A percentile compares a stretch with the other conserved stretches of the same genome.
phyloP scores from a whole-genome alignment of 2,888 invertebrate genomes.

The Amiota mariae region DNA sequence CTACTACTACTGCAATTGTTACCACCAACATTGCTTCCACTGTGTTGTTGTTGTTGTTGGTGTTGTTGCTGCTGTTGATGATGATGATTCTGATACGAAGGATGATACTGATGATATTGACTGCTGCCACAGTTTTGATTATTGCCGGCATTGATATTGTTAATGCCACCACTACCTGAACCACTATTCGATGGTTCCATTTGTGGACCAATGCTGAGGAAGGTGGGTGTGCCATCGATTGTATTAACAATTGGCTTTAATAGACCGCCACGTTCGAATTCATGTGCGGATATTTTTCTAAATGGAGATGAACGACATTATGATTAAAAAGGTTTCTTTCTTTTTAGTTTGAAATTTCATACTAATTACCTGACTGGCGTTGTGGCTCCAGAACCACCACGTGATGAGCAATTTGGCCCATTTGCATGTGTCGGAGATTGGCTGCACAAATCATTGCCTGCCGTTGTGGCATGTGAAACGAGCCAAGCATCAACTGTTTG shows the following conservation, averaged over 20 bases:
- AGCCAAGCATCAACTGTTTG: conserved; percentile 96
- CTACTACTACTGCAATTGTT: conserved; percentile 53
- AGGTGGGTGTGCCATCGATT: conserved; percentile 94
- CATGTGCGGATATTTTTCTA: conserved; percentile 94
- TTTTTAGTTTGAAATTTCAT: too few species aligned
- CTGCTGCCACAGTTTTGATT: conserved; percentile 49
- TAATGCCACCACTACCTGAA: conserved; percentile 45
- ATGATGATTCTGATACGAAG: conserved; percentile 51
- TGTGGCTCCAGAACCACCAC: conserved; percentile 89
- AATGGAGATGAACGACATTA: background rate
- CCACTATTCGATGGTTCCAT: conserved; percentile 63
- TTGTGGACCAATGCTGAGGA: conserved; percentile 77
- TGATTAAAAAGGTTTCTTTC: too few species aligned
- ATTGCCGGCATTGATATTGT: conserved; percentile 13
- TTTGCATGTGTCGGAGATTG: conserved; percentile 76
- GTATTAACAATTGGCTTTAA: conserved; percentile 94
- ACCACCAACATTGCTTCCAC: conserved; percentile 74
- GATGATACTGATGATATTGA: conserved; percentile 54
- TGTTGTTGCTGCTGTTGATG: too few species aligned
- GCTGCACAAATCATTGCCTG: conserved; percentile 72
- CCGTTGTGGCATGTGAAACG: conserved; percentile 86
- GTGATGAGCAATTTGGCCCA: conserved; percentile 76
- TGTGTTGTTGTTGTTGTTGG: conserved; percentile 54
- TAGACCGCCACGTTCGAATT: conserved; percentile 94
- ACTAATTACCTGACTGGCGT: conserved; percentile 87